A percentile compares a stretch with the other conserved stretches of the same genome.
Conservation (phyloP, 1,140 invertebrate genomes). For the Drosophila obscura region DNA sequence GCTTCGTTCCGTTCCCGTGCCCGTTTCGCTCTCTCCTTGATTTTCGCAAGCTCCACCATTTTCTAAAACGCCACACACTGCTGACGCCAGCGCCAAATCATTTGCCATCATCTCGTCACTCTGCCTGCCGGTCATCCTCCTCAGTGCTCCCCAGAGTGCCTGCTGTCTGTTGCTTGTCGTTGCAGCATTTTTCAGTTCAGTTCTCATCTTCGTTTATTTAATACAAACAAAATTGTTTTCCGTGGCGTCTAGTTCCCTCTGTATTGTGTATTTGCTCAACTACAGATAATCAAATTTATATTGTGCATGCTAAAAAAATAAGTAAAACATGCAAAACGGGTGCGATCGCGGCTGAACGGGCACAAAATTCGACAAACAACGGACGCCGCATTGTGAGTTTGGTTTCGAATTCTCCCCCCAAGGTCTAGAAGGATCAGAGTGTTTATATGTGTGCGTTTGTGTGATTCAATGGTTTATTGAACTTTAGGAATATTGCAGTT, state of each 20-base stretch:
- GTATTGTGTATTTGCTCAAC: slow-evolving; percentile 57
- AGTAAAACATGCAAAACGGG: slow-evolving; percentile 59
- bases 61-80: slow-evolving; percentile 58
- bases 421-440: neutral
- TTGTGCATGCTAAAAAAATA: slow-evolving; percentile 64
- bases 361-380: slow-evolving; percentile 33
- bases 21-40: slow-evolving; percentile 34
- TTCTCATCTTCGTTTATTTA: slow-evolving; percentile 54
- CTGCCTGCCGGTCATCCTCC: slow-evolving; percentile 42
- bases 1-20: slow-evolving; percentile 17
- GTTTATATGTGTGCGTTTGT: slow-evolving; percentile 15
- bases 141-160: slow-evolving; percentile 60
- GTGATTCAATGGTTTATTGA: slow-evolving; percentile 60
- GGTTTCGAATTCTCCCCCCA: slow-evolving; percentile 22
- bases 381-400: slow-evolving; percentile 47
- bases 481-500: slow-evolving; percentile 43
- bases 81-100: slow-evolving; percentile 75
- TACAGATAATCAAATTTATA: slow-evolving; percentile 79
- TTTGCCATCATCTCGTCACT: slow-evolving; percentile 43
- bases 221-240: slow-evolving; percentile 43
- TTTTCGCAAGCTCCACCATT: slow-evolving; percentile 65
- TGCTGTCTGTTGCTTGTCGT: slow-evolving; percentile 23
- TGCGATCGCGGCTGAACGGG: slow-evolving; percentile 57
- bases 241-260: slow-evolving; percentile 5
- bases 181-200: slow-evolving; percentile 55